phyloP scores from a whole-genome alignment of 2,888 invertebrate species.

The Oligia strigilis region DNA sequence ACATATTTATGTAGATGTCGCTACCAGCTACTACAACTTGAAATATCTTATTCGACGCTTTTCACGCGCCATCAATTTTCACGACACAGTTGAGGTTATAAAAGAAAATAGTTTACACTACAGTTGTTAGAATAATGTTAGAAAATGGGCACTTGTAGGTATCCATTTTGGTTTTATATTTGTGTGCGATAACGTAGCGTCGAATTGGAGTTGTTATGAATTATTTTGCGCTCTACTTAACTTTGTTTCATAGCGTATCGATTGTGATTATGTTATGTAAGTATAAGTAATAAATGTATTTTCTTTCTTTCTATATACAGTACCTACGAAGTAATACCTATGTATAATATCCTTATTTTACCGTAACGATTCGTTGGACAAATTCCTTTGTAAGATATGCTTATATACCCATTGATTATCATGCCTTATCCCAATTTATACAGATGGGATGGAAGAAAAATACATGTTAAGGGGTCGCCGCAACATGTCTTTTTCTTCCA shows the following conservation, averaged over 20 bases:
- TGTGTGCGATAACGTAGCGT: conserved; percentile 29
- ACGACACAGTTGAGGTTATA: conserved; percentile 52
- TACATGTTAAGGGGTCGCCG: too few species aligned
- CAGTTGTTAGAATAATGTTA: conserved; percentile 21
- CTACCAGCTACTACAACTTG: conserved; percentile 30
- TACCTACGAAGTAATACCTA: not conserved
- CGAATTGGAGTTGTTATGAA: conserved; percentile 42
- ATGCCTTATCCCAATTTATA: too few species aligned
- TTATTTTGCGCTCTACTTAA: conserved; percentile 49
- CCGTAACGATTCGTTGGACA: not conserved
- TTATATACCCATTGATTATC: too few species aligned
- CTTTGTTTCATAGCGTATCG: conserved; percentile 28
- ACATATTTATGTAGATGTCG: conserved; percentile 37
- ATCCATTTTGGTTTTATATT: conserved; percentile 26
- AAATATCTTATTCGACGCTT: conserved; percentile 42
- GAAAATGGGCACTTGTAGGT: conserved; percentile 21
- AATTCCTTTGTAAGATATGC: too few species aligned
- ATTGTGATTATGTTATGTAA: conserved; percentile 3
- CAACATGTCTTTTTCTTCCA: too few species aligned
- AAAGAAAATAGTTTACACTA: conserved; percentile 49
- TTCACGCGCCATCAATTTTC: conserved; percentile 54
- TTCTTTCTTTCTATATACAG: too few species aligned
- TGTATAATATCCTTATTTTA: too few species aligned
- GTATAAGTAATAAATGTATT: not conserved
- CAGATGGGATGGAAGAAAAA: too few species aligned